Evolutionary conservation across 1,140 invertebrate species (phyloP).

Genomic region (Anastrepha obliqua): DNA sequence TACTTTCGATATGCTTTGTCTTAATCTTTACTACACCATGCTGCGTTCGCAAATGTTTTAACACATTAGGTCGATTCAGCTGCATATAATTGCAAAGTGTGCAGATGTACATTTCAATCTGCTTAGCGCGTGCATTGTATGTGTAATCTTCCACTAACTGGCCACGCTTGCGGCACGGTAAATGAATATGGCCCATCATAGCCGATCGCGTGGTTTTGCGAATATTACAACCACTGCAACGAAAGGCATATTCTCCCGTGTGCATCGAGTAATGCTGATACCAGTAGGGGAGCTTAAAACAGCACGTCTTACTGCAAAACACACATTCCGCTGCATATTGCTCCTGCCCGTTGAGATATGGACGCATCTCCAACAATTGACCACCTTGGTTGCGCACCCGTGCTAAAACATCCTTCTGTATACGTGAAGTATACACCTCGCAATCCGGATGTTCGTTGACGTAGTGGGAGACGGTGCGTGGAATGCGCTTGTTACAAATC

Average conservation of each 20-base stretch:
- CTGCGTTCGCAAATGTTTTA: slow-evolving; percentile 57
- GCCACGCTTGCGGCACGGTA: slow-evolving; percentile 48
- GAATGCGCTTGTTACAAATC: slow-evolving; percentile 49
- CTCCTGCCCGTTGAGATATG: slow-evolving; percentile 34
- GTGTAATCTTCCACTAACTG: slow-evolving; percentile 31
- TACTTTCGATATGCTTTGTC: slow-evolving; percentile 54
- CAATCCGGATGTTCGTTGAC: slow-evolving; percentile 56
- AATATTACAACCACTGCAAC: slow-evolving; percentile 54
- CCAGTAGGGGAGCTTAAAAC: slow-evolving; percentile 57
- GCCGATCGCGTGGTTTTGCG: slow-evolving; percentile 52
- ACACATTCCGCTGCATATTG: slow-evolving; percentile 58
- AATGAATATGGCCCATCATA: slow-evolving; percentile 51
- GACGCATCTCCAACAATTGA: background rate
- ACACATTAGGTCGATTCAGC: slow-evolving; percentile 54
- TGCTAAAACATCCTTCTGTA: background rate
- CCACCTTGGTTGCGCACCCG: slow-evolving; percentile 8
- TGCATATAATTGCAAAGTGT: slow-evolving; percentile 57
- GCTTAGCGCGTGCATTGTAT: slow-evolving; percentile 23
- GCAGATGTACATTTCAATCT: slow-evolving; percentile 56
- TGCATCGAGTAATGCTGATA: slow-evolving; percentile 58
- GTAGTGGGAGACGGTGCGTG: slow-evolving; percentile 55
- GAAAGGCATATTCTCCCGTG: slow-evolving; percentile 58
- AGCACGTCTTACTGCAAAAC: slow-evolving; percentile 55
- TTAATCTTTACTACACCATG: slow-evolving; percentile 47
- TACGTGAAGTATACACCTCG: slow-evolving; percentile 55